phyloP scores from a whole-genome alignment of 2,888 invertebrate species.

The Drosophila sordidula region DNA sequence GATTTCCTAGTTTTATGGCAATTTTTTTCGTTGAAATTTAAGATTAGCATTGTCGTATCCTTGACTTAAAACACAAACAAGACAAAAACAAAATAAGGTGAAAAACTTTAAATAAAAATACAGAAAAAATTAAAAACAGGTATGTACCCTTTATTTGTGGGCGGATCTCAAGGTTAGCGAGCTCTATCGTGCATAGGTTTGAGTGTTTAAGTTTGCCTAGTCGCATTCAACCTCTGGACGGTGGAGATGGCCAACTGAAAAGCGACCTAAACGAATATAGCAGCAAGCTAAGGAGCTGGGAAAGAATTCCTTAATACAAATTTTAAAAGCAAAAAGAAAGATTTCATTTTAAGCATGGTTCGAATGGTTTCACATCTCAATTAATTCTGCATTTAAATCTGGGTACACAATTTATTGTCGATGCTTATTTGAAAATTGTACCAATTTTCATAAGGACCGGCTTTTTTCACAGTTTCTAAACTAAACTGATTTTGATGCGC shows the following conservation, averaged over 20 bases:
- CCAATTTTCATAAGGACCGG: no score
- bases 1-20: slow-evolving; percentile 72
- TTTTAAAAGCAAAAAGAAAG: no score
- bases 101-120: slow-evolving; percentile 48
- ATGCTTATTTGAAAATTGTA: no score
- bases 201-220: slow-evolving; percentile 65
- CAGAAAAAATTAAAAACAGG: slow-evolving; percentile 36
- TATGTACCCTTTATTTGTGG: not conserved
- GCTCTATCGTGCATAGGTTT: slow-evolving; percentile 77
- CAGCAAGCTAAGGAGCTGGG: no score
- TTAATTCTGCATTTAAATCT: no score
- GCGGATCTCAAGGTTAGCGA: slow-evolving; percentile 38
- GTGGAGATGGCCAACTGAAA: slow-evolving; percentile 62
- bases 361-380: no score
- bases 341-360: no score
- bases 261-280: slow-evolving; percentile 39
- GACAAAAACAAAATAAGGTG: slow-evolving; percentile 41
- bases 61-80: slow-evolving; percentile 38
- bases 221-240: slow-evolving; percentile 74
- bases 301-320: no score
- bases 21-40: slow-evolving; percentile 62
- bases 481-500: no score
- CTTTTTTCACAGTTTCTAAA: no score
- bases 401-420: no score
- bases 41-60: slow-evolving; percentile 67